These are phyloP conservation scores for Pachydiplax longipennis DNA, from an alignment of 2,888 invertebrate species.

Conservation along the genomic window DNA sequence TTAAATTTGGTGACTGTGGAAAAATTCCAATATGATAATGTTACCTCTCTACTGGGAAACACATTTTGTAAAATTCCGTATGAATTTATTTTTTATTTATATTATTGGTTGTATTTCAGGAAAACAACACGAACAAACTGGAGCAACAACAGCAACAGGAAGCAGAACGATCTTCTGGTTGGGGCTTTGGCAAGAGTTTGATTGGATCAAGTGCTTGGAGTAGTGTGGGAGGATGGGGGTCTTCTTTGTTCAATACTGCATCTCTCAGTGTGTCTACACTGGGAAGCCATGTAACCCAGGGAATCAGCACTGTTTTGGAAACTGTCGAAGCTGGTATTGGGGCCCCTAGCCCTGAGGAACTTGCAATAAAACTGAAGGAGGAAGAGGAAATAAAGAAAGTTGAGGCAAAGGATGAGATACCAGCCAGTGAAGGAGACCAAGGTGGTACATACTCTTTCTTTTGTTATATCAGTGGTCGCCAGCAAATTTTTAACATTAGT, in stretches of 20 bases:
- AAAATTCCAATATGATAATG: too few relatives aligned
- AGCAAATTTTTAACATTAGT: too few relatives aligned
- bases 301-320: constrained; percentile 74
- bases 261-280: constrained; percentile 78
- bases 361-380: constrained; percentile 64
- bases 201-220: constrained; percentile 57
- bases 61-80: too few relatives aligned
- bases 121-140: not conserved
- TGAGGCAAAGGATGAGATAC: not conserved
- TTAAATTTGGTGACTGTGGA: too few relatives aligned
- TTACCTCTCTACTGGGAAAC: too few relatives aligned
- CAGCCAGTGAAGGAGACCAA: not conserved
- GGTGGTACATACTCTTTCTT: not conserved
- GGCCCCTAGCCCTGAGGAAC: constrained; percentile 81
- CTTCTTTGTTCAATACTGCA: constrained; percentile 78
- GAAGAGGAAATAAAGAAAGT: not conserved
- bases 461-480: too few relatives aligned
- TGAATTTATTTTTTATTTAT: too few relatives aligned
- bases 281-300: constrained; percentile 82
- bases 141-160: not conserved
- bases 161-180: not conserved
- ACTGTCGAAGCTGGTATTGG: constrained; percentile 79
- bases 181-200: constrained; percentile 21
- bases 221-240: constrained; percentile 80
- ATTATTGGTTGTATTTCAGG: not conserved